Evolutionary conservation across 2,113 vertebrate species (phyloP).

Genomic region (Heterotilapia buettikoferi): DNA sequence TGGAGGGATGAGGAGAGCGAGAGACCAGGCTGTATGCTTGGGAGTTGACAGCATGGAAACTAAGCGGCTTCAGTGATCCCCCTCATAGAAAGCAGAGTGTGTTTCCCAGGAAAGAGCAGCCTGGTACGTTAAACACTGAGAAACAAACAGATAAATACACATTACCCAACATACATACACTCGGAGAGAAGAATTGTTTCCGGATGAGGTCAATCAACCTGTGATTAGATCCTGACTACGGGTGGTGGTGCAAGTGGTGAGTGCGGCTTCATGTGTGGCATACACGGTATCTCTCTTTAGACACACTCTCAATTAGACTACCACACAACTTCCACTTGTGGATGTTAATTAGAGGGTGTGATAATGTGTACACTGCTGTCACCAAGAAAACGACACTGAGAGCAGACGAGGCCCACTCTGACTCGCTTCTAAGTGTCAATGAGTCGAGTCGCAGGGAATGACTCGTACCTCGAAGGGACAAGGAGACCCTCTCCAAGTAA

Average conservation of each 20-base stretch:
- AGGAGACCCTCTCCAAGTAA: not conserved
- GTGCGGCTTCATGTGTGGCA: not conserved
- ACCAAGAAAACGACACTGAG: not conserved
- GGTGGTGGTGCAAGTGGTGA: not conserved
- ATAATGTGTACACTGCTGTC: not conserved
- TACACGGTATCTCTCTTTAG: not conserved
- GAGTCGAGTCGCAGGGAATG: not conserved
- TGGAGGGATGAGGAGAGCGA: not conserved
- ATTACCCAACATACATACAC: not conserved
- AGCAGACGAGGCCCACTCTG: not conserved
- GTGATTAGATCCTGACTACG: slow-evolving; percentile 11
- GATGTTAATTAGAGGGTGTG: slow-evolving; percentile 22
- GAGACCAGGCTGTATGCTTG: slow-evolving; percentile 4
- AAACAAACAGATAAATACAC: slow-evolving; percentile 29
- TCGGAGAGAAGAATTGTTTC: slow-evolving; percentile 52
- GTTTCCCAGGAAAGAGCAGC: slow-evolving; percentile 25
- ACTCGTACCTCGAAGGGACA: not conserved
- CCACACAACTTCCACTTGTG: slow-evolving; percentile 2
- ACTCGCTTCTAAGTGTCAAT: not conserved
- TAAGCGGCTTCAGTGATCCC: slow-evolving; percentile 35
- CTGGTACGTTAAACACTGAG: slow-evolving; percentile 40
- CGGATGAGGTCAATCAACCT: slow-evolving; percentile 45
- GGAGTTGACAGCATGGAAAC: slow-evolving; percentile 68
- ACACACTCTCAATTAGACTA: not conserved
- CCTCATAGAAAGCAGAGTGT: slow-evolving; percentile 22